Evolutionary conservation across 2,113 vertebrate genomes (phyloP).

Genomic region (Rattus rattus): DNA sequence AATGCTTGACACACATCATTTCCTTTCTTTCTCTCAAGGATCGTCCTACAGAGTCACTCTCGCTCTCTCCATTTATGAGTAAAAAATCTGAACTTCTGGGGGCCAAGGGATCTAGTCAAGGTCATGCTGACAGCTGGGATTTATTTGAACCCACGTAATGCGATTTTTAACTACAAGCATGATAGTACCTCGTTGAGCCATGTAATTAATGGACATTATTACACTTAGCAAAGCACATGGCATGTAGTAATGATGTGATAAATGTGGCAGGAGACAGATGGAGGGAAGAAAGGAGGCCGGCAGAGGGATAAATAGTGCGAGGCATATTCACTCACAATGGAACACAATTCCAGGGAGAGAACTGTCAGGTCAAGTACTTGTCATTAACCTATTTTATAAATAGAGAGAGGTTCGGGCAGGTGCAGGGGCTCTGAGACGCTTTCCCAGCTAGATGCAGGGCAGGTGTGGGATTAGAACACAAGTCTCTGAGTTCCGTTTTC

Average conservation of each 20-base stretch:
- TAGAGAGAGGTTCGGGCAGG: constrained; percentile 15
- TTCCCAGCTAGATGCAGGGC: background rate
- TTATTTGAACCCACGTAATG: constrained; percentile 2
- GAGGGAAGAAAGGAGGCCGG: background rate
- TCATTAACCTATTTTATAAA: constrained; percentile 33
- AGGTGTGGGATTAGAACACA: background rate
- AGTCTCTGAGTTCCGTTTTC: background rate
- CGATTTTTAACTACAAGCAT: background rate
- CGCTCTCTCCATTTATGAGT: background rate
- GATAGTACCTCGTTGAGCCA: background rate
- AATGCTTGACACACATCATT: background rate
- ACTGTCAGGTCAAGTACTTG: background rate
- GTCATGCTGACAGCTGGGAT: background rate
- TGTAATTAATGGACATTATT: constrained; percentile 36
- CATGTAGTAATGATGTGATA: constrained; percentile 45
- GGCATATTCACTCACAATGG: background rate
- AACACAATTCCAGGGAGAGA: background rate
- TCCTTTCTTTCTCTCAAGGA: background rate
- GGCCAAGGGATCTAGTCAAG: background rate
- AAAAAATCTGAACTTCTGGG: background rate
- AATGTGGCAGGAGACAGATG: background rate
- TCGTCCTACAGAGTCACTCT: background rate
- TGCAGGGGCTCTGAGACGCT: background rate
- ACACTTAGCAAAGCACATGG: constrained; percentile 1
- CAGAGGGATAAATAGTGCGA: background rate